A percentile compares a stretch with the other conserved stretches of the same genome.
Conservation (phyloP, 2,888 invertebrate species). For the Melieria omissa region DNA sequence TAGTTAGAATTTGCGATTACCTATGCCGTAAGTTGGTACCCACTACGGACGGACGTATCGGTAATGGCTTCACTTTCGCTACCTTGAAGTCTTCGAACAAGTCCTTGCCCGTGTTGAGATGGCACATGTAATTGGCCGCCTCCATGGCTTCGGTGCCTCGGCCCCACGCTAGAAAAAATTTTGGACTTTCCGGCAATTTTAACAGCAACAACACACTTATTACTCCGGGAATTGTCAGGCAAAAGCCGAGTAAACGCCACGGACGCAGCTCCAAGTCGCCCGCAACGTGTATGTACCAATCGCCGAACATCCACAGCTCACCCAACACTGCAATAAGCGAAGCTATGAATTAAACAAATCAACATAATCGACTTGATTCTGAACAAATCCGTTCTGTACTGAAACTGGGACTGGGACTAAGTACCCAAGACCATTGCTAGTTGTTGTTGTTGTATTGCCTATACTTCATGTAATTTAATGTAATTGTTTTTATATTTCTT, state of each 20-base stretch:
- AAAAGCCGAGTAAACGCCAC: constrained; percentile 49
- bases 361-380: no score
- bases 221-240: constrained; percentile 47
- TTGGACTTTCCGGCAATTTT: constrained; percentile 51
- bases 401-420: no score
- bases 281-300: constrained; percentile 36
- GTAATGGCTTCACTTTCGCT: constrained; percentile 39
- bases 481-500: no score
- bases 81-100: constrained; percentile 39
- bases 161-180: constrained; percentile 47
- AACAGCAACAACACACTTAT: constrained; percentile 47
- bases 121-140: constrained; percentile 43
- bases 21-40: no score
- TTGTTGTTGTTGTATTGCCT: no score
- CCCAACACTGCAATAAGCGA: no score
- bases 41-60: not conserved
- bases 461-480: no score
- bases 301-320: no score
- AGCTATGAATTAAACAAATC: no score
- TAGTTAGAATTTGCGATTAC: constrained; percentile 2
- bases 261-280: constrained; percentile 42
- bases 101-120: constrained; percentile 9
- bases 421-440: no score
- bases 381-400: no score
- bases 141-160: constrained; percentile 37